A percentile compares a stretch with the other conserved stretches of the same genome.
Conservation (phyloP, 2,113 vertebrate species). For the Lichenostomus cassidix region DNA sequence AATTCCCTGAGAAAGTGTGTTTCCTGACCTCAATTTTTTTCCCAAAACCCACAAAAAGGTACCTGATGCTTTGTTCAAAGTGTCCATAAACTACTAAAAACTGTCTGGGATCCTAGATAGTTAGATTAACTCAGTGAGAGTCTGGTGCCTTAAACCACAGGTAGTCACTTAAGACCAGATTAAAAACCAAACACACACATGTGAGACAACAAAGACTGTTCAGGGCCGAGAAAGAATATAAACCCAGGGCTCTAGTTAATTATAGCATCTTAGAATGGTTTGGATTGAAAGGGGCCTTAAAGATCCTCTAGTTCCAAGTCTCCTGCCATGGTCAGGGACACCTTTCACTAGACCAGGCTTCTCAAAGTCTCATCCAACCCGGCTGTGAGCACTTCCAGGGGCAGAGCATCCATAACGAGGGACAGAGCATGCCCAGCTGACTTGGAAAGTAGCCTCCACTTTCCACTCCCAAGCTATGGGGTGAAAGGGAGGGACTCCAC, state of each 20-base stretch:
- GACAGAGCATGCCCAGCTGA: not conserved
- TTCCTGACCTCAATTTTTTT: not conserved
- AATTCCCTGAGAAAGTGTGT: not conserved
- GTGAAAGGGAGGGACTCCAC: not conserved
- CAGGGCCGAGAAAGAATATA: not conserved
- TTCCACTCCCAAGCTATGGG: not conserved
- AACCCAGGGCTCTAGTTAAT: not conserved
- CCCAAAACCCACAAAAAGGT: not conserved
- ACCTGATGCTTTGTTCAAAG: not conserved
- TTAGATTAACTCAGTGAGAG: not conserved
- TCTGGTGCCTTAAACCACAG: not conserved
- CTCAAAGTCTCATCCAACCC: not conserved
- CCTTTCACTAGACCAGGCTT: not conserved
- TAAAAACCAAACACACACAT: not conserved
- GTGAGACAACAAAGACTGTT: not conserved
- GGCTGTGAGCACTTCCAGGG: not conserved
- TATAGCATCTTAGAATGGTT: not conserved
- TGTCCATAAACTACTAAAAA: not conserved
- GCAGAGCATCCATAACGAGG: fast-evolving
- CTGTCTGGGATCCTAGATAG: not conserved
- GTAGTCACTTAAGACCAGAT: not conserved
- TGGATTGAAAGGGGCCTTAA: not conserved
- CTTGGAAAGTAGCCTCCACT: not conserved
- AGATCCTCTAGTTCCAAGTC: not conserved
- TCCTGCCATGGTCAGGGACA: not conserved